These are phyloP conservation scores for Clavelina lepadiformis DNA, from an alignment of 23 tunicate species.

Conservation along the genomic window DNA sequence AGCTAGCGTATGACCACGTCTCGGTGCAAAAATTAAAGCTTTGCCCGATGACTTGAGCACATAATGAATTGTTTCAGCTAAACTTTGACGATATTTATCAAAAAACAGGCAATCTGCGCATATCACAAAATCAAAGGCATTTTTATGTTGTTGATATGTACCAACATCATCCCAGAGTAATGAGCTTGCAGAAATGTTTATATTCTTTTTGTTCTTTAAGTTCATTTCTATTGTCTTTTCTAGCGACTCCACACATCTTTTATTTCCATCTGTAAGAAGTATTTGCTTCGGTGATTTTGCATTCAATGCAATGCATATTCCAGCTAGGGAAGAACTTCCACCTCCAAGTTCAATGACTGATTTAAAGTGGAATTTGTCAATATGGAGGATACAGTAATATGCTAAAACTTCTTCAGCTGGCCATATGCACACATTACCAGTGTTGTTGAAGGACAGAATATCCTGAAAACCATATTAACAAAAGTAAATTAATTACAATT, in stretches of 20 bases:
- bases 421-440: constrained; percentile 92
- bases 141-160: constrained; percentile 4
- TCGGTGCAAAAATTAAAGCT: constrained; percentile 58
- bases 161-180: constrained; percentile 26
- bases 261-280: constrained; percentile 64
- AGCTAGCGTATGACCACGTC: constrained; percentile 38
- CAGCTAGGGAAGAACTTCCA: constrained; percentile 63
- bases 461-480: constrained; percentile 35
- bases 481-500: too few species aligned
- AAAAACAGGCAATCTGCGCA: constrained; percentile 62
- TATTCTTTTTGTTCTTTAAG: neutral
- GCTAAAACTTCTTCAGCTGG: constrained; percentile 81
- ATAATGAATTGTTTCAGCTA: constrained; percentile 19
- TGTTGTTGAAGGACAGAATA: constrained; percentile 40
- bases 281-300: constrained; percentile 1
- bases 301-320: constrained; percentile 47
- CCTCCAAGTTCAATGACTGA: constrained; percentile 75
- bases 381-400: constrained; percentile 41
- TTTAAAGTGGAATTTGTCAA: constrained; percentile 18
- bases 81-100: constrained; percentile 30
- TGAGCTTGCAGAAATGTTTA: constrained; percentile 9
- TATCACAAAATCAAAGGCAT: constrained; percentile 34
- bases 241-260: constrained; percentile 34
- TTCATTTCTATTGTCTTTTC: constrained; percentile 21
- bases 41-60: constrained; percentile 45